Conservation (phyloP, 2,888 invertebrate genomes). For the Tenthredo distinguenda region DNA sequence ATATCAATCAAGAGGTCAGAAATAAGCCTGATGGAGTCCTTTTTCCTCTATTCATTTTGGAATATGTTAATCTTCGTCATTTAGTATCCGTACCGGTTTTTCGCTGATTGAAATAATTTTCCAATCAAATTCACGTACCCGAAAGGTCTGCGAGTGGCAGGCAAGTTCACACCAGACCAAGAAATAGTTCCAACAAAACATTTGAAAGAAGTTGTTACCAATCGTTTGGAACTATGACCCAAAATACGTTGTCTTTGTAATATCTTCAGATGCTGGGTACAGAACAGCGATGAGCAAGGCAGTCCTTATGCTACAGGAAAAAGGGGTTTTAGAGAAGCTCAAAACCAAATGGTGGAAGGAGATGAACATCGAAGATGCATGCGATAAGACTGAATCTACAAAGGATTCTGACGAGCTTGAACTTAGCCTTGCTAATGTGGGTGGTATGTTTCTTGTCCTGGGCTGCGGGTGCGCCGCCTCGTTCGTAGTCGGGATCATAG, state of each 20-base stretch:
- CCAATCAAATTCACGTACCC: not conserved
- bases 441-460: slow-evolving; percentile 94
- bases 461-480: slow-evolving; percentile 87
- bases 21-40: too few relatives aligned
- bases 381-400: slow-evolving; percentile 75
- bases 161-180: too few relatives aligned
- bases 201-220: too few relatives aligned
- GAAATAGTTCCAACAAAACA: too few relatives aligned
- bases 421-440: slow-evolving; percentile 91
- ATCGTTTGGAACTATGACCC: not conserved
- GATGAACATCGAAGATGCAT: slow-evolving; percentile 79
- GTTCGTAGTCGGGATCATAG: slow-evolving; percentile 87
- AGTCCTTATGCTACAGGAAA: slow-evolving; percentile 94
- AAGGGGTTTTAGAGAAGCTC: slow-evolving; percentile 88
- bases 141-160: too few relatives aligned
- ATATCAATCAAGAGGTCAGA: not conserved
- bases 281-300: slow-evolving; percentile 91
- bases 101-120: not conserved
- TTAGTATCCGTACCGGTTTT: too few relatives aligned
- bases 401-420: slow-evolving; percentile 79
- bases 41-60: not conserved
- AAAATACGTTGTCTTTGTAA: not conserved
- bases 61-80: not conserved
- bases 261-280: slow-evolving; percentile 85
- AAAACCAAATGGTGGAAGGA: slow-evolving; percentile 96